phyloP scores from a whole-genome alignment of 2,113 vertebrate genomes.

The Motacilla alba region DNA sequence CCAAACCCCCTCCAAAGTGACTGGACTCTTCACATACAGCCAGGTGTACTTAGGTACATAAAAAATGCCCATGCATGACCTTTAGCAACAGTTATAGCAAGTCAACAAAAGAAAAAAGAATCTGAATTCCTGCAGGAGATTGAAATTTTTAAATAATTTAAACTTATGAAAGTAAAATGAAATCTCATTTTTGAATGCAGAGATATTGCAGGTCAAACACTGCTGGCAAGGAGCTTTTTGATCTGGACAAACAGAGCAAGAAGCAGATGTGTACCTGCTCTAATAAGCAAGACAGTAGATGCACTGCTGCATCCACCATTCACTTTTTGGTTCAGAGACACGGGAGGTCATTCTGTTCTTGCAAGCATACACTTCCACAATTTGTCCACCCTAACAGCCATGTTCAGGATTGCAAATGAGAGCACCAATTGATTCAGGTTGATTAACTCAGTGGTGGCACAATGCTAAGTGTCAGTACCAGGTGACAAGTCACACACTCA shows the following conservation, averaged over 20 bases:
- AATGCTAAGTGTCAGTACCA: not conserved
- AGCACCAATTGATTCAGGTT: not conserved
- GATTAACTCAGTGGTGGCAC: not conserved
- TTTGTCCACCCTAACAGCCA: not conserved
- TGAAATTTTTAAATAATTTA: not conserved
- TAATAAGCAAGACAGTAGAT: not conserved
- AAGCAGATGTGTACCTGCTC: not conserved
- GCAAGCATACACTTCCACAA: not conserved
- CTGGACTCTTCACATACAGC: not conserved
- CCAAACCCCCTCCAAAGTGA: conserved; percentile 49
- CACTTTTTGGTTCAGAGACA: not conserved
- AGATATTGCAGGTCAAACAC: conserved; percentile 11
- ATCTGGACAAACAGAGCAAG: not conserved
- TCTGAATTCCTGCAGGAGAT: not conserved
- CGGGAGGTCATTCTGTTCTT: not conserved
- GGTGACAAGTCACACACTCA: not conserved
- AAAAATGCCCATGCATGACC: not conserved
- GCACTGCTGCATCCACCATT: not conserved
- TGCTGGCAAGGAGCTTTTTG: conserved; percentile 16
- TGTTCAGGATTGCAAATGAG: not conserved
- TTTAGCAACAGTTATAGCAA: not conserved
- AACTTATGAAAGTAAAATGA: not conserved
- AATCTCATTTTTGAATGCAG: conserved; percentile 3
- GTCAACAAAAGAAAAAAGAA: not conserved
- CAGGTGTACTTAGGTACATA: not conserved